Conservation (phyloP, 2,113 vertebrate genomes). For the Apodemus speciosus region DNA sequence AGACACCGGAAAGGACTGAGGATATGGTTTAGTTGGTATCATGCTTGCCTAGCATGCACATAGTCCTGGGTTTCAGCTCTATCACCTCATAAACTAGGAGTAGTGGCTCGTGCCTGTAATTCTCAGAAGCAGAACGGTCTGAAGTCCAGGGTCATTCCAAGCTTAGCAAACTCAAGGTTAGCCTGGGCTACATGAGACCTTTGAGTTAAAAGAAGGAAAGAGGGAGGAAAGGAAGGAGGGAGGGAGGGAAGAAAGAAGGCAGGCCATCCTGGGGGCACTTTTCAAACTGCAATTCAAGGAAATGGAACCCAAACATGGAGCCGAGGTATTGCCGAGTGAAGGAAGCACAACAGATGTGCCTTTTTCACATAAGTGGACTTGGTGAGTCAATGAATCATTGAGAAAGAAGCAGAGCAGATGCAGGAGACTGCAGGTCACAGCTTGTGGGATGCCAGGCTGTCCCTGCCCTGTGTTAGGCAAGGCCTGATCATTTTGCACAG, state of each 20-base stretch:
- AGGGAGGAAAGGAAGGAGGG: background rate
- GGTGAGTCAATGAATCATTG: background rate
- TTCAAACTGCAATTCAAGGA: background rate
- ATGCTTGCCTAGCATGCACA: background rate
- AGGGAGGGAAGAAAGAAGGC: rapidly evolving
- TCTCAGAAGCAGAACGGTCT: background rate
- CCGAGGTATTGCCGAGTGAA: background rate
- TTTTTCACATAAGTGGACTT: background rate
- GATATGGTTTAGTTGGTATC: background rate
- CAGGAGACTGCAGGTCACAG: too few species aligned
- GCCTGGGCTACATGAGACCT: background rate
- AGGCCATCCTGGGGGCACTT: background rate
- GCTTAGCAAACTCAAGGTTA: background rate
- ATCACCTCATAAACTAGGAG: background rate
- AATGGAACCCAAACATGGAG: background rate
- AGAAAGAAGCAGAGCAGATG: background rate
- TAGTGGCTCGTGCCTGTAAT: background rate
- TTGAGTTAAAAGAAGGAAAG: background rate
- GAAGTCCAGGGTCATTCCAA: background rate
- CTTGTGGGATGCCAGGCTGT: too few species aligned
- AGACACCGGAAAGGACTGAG: background rate
- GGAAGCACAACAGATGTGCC: background rate
- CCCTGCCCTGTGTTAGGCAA: background rate
- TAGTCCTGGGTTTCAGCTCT: background rate
- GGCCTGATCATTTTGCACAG: background rate